Evolutionary conservation across 2,888 invertebrate genomes (phyloP).

Genomic region (Philaethria dido): DNA sequence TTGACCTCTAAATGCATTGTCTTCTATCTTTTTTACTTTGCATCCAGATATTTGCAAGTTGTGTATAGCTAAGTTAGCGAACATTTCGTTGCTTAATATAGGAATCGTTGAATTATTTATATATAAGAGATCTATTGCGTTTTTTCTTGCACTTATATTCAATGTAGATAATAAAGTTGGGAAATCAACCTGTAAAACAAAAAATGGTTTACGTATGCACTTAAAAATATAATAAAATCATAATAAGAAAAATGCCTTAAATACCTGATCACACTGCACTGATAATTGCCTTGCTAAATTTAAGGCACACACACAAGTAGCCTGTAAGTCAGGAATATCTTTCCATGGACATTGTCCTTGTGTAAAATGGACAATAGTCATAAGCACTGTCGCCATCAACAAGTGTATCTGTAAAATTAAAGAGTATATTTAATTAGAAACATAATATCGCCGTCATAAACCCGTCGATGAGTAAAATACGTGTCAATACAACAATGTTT

Average conservation of each 20-base stretch:
- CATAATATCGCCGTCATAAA: too few relatives aligned
- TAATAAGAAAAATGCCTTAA: background rate
- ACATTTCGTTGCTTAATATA: conserved; percentile 86
- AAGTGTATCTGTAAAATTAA: conserved; percentile 48
- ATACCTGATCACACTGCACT: conserved; percentile 93
- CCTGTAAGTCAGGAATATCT: conserved; percentile 88
- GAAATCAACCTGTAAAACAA: conserved; percentile 87
- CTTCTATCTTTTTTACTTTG: conserved; percentile 87
- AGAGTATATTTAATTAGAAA: too few relatives aligned
- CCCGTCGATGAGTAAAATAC: too few relatives aligned
- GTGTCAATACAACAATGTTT: too few relatives aligned
- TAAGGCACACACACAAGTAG: conserved; percentile 94
- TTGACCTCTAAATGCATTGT: conserved; percentile 92
- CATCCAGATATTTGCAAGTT: conserved; percentile 94
- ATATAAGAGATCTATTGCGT: conserved; percentile 92
- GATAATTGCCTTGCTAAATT: conserved; percentile 93
- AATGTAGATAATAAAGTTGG: conserved; percentile 88
- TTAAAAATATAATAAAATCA: background rate
- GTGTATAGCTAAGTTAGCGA: conserved; percentile 88
- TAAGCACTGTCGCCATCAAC: conserved; percentile 55
- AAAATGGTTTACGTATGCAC: conserved; percentile 26
- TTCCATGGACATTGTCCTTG: conserved; percentile 94
- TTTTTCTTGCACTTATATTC: conserved; percentile 86
- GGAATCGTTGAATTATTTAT: conserved; percentile 93
- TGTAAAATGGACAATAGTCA: conserved; percentile 53